Conservation (phyloP, 2,113 vertebrate genomes). For the Sardina pilchardus region DNA sequence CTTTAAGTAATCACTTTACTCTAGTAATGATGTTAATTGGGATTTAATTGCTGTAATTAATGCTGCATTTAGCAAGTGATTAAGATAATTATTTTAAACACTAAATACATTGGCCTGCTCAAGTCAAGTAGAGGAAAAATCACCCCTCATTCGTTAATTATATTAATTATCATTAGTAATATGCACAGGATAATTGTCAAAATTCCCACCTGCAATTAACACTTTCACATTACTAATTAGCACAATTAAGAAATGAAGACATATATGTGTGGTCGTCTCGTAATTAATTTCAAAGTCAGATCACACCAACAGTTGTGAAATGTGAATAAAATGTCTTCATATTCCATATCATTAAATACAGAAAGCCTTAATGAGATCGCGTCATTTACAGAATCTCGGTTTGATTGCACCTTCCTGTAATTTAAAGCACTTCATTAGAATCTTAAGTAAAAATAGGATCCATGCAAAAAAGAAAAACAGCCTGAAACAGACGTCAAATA, state of each 20-base stretch:
- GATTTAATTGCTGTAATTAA: slow-evolving; percentile 75
- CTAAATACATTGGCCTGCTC: slow-evolving; percentile 69
- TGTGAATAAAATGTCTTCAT: slow-evolving; percentile 42
- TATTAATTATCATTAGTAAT: slow-evolving; percentile 70
- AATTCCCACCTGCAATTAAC: slow-evolving; percentile 75
- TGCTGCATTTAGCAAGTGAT: slow-evolving; percentile 61
- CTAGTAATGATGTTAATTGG: slow-evolving; percentile 65
- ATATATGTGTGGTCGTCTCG: slow-evolving; percentile 48
- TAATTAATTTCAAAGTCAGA: slow-evolving; percentile 62
- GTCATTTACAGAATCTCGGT: not conserved
- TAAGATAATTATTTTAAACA: slow-evolving; percentile 68
- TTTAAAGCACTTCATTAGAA: not conserved
- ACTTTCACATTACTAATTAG: slow-evolving; percentile 65
- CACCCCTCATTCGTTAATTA: slow-evolving; percentile 71
- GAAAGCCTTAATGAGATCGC: slow-evolving; percentile 13
- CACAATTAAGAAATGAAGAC: slow-evolving; percentile 57
- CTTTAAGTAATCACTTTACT: slow-evolving; percentile 55
- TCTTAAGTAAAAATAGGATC: slow-evolving; percentile 9
- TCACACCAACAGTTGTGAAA: slow-evolving; percentile 56
- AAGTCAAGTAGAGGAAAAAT: slow-evolving; percentile 55
- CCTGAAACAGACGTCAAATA: not conserved
- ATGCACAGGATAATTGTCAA: slow-evolving; percentile 73
- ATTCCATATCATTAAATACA: slow-evolving; percentile 43
- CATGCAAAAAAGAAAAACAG: not conserved
- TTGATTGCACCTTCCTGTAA: not conserved